Evolutionary conservation across 2,888 invertebrate genomes (phyloP).

Genomic region (Augochlorella aurata): DNA sequence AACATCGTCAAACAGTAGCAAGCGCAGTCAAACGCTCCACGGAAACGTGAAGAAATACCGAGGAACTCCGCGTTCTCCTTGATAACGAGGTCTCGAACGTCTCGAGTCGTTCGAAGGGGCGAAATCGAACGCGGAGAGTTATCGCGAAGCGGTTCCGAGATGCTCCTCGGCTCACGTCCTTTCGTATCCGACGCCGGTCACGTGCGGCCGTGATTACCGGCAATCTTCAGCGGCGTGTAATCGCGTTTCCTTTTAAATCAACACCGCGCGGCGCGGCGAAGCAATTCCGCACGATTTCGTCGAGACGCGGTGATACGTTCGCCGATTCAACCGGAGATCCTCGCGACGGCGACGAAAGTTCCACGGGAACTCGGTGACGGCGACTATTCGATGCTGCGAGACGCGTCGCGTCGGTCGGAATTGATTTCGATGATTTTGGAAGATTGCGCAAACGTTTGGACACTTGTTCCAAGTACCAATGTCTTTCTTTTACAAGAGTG

Average conservation of each 20-base stretch:
- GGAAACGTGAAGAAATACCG: too few relatives aligned
- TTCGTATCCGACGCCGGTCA: slow-evolving; percentile 23
- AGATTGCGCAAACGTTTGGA: too few relatives aligned
- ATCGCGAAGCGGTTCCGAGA: not conserved
- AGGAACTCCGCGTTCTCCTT: too few relatives aligned
- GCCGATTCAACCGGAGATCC: not conserved
- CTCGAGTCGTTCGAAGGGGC: not conserved
- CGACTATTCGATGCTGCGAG: not conserved
- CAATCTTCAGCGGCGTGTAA: slow-evolving; percentile 40
- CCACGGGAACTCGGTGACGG: not conserved
- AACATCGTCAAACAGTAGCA: too few relatives aligned
- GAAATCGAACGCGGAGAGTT: slow-evolving; percentile 1
- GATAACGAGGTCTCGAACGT: too few relatives aligned
- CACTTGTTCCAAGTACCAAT: too few relatives aligned
- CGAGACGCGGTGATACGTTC: not conserved
- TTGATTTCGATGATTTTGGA: not conserved
- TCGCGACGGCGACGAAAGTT: not conserved
- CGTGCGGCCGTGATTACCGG: slow-evolving; percentile 40
- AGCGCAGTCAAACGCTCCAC: too few relatives aligned
- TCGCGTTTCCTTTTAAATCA: slow-evolving; percentile 40
- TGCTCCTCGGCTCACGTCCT: not conserved
- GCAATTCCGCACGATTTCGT: not conserved
- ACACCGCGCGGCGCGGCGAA: slow-evolving; percentile 24
- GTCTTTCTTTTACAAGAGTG: too few relatives aligned
- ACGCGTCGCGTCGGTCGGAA: too few relatives aligned